Evolutionary conservation across 2,113 vertebrate species (phyloP).

Genomic region (Rhizomys pruinosus): DNA sequence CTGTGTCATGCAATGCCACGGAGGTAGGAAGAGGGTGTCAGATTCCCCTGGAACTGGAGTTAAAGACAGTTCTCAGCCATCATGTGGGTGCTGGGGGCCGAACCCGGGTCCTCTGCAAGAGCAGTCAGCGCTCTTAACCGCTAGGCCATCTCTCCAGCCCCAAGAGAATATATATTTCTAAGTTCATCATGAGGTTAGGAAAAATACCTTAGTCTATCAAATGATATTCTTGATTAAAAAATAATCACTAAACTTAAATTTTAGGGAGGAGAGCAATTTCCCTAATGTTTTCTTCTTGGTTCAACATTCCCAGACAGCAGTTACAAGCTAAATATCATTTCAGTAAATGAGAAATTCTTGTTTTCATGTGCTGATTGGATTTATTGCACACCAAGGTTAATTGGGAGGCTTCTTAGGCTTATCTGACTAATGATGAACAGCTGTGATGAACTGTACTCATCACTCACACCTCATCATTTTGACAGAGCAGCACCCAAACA

Average conservation of each 20-base stretch:
- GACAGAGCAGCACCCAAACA: constrained; percentile 5
- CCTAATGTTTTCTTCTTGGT: constrained; percentile 62
- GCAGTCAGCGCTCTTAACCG: too few species aligned
- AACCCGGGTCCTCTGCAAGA: too few species aligned
- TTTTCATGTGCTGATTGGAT: constrained; percentile 67
- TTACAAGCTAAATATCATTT: constrained; percentile 77
- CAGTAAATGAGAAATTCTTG: constrained; percentile 72
- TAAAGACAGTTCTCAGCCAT: too few species aligned
- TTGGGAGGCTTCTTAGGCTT: constrained; percentile 58
- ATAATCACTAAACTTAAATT: constrained; percentile 47
- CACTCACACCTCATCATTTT: background rate
- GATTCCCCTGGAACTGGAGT: too few species aligned
- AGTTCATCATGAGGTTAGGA: constrained; percentile 31
- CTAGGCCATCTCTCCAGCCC: too few species aligned
- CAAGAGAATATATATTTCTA: background rate
- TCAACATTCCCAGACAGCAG: constrained; percentile 62
- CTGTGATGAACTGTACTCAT: constrained; percentile 46
- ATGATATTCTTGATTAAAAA: background rate
- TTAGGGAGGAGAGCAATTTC: constrained; percentile 44
- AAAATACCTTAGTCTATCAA: constrained; percentile 32
- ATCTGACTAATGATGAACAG: constrained; percentile 73
- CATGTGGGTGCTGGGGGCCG: too few species aligned
- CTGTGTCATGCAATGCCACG: too few species aligned
- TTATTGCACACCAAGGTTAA: constrained; percentile 67
- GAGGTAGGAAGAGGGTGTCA: too few species aligned